Evolutionary conservation across 2,888 invertebrate genomes (phyloP).

Genomic region (Sipunculus nudus): DNA sequence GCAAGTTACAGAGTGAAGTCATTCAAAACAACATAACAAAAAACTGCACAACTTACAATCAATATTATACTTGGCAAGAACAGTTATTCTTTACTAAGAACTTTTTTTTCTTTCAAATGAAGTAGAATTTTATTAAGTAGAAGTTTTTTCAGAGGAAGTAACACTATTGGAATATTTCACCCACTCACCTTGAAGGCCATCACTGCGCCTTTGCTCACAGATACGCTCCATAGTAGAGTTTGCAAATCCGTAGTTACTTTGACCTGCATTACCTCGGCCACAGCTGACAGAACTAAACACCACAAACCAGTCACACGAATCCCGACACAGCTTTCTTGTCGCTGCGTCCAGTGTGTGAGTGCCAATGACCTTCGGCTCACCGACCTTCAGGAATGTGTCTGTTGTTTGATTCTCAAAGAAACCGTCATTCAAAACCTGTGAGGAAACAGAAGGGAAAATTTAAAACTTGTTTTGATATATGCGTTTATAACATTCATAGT

Average conservation of each 20-base stretch:
- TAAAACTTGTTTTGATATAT: not conserved
- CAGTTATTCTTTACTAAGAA: too few relatives aligned
- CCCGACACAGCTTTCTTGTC: conserved; percentile 80
- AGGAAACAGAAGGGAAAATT: too few relatives aligned
- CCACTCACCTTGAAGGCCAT: conserved; percentile 79
- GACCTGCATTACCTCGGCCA: conserved; percentile 96
- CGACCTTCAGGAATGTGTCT: conserved; percentile 80
- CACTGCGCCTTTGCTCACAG: conserved; percentile 83
- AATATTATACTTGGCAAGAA: too few relatives aligned
- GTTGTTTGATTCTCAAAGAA: conserved; percentile 86
- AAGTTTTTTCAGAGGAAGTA: not conserved
- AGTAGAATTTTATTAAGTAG: too few relatives aligned
- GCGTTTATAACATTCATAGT: not conserved
- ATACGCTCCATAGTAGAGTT: conserved; percentile 98
- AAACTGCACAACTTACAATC: too few relatives aligned
- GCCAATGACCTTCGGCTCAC: conserved; percentile 85
- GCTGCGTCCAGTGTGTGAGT: conserved; percentile 84
- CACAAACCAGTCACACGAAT: conserved; percentile 85
- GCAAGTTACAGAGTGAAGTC: too few relatives aligned
- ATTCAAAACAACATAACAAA: too few relatives aligned
- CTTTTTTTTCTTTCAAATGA: too few relatives aligned
- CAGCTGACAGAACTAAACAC: conserved; percentile 96
- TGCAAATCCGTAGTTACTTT: conserved; percentile 95
- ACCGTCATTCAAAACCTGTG: conserved; percentile 82
- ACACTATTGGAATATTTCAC: conserved; percentile 3